Base-by-base conservation (phyloP, 2,888 invertebrate genomes). In the Rapana venosa region DNA sequence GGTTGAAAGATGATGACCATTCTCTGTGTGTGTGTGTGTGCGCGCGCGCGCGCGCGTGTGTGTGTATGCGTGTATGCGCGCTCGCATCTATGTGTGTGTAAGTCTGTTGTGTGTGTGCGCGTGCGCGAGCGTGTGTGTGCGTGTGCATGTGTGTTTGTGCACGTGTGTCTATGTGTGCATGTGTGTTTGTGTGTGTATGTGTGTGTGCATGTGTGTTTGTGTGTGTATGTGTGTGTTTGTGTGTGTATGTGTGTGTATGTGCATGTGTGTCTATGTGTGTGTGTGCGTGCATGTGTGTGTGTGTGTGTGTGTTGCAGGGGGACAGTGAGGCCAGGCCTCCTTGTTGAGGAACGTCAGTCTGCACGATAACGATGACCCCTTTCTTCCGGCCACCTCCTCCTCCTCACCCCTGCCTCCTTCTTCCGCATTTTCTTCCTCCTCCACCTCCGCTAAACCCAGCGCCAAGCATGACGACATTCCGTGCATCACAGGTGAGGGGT, bases 261-360 rank as follows among this genome's bases (percentile, higher is more conserved):
- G 17, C 2, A 2, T 17, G 66, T 13, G 66, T 13, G 26, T 17
- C 1, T 13, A 66, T 84, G 84, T 8, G 8, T 47, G 47, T 8
- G 47, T 47, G 47, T 8, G 8, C 47, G 47, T 8, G 8, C 8
- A 8, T 47, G 47, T 8, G 47, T 8, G 8, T 47, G 47, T 47
- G 17, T 87, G 87, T 35, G 11, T 30, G 26, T 87, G 30, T 87
- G 15, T 6, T 56, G 6, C 11, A 89, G 89, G 85, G 84, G 20
- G 91, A 87, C 30, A 79, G 35, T 30, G 90, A 89, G 32, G 87
- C 81, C 58, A 90, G 88, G 20, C 90, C 91, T 2, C 90, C 11
- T 74, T 90, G 32, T 83, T 91, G 20, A 88, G 90, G 22, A 90
- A 91, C 66, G 66, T 89, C 81, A 92, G 92, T 84, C 35, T 92